Base-by-base conservation (phyloP, 2,888 invertebrate species). In the Tineola bisselliella region DNA sequence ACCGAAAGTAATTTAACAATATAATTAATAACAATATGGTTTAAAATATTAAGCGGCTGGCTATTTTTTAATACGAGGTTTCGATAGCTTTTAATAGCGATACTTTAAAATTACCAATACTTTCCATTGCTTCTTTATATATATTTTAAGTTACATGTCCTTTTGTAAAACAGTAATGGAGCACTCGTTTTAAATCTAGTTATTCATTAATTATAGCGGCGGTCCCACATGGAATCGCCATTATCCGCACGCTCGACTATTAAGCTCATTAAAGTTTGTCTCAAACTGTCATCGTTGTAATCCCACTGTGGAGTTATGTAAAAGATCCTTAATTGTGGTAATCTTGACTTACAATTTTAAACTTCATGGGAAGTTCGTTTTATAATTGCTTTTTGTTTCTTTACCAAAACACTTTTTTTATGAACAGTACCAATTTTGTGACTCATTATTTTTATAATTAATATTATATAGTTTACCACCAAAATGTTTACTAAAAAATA, bases 261-360 rank as follows among this genome's bases (percentile, higher is more conserved):
- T 75, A 68, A 63, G 64, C 71, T 76, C 76, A 76, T 79, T 79
- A 77, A 76, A 74, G 75, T 74, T 72, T 74, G 77, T 78, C 75
- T 72, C 60, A 58, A 64, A 65, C 64, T 75, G 76, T 76, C 74
- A 69, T 66, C 71, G 64, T 60, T 57, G 58, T 63, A 25, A 65
- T 6, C 65, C 72, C 72, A 72, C 72, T 69, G 72, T 54, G 54
- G 54, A 68, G 63, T 63, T 63, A 65, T 62, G 63, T 63, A 62
- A 62, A 65, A 63, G 19, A 33, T 60, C 65, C 66, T 73, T 72
- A 74, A 75, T 76, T 68, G 64, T 66, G 68, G 68, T 70, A 71
- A 75, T 73, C 68, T 69, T 65, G 63, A 63, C 58, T 15, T 58
- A 52, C 13, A 19, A 56, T 62, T 44, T 60, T 48, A 48, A 25